A percentile compares a stretch with the other conserved stretches of the same genome.
Conservation (phyloP, 1,140 invertebrate genomes). For the Bombus pyrosoma region DNA sequence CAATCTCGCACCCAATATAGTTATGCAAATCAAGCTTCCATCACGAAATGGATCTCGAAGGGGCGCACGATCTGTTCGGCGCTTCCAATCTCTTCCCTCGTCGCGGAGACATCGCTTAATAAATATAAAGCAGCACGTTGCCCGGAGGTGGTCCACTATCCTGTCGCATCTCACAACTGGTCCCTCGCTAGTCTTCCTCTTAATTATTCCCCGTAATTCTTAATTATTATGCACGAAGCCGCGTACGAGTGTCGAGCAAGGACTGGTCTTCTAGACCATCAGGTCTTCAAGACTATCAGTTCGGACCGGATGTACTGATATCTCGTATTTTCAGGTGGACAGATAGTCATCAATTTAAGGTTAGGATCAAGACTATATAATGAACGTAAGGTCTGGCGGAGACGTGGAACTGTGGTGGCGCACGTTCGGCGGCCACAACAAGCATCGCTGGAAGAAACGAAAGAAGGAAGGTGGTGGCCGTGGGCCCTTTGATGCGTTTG, state of each 20-base stretch:
- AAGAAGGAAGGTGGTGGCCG: slow-evolving; percentile 12
- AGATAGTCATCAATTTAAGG: slow-evolving; percentile 65
- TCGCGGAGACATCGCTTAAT: slow-evolving; percentile 27
- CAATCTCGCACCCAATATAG: not conserved
- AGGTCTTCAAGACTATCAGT: not conserved
- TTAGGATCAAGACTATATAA: slow-evolving; percentile 64
- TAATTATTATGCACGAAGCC: slow-evolving; percentile 42
- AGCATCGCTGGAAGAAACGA: slow-evolving; percentile 35
- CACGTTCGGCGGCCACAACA: slow-evolving; percentile 17
- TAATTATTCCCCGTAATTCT: slow-evolving; percentile 47
- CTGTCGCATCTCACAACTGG: not conserved
- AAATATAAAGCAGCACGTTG: slow-evolving; percentile 31
- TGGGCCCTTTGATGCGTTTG: slow-evolving; percentile 56
- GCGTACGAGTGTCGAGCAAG: not conserved
- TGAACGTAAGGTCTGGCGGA: slow-evolving; percentile 39
- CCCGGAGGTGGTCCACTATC: slow-evolving; percentile 26
- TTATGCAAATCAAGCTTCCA: slow-evolving; percentile 6
- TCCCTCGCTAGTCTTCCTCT: not conserved
- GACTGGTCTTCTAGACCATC: not conserved
- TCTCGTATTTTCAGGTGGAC: slow-evolving; percentile 39
- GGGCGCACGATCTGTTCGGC: not conserved
- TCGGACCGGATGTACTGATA: slow-evolving; percentile 36
- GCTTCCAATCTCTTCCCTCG: not conserved
- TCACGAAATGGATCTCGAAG: not conserved
- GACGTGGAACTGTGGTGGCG: slow-evolving; percentile 43